Percentiles rank a stretch among this genome's conserved stretches.
Evolutionary conservation across 2,113 vertebrate genomes (phyloP).

Genomic region (Eonycteris spelaea): DNA sequence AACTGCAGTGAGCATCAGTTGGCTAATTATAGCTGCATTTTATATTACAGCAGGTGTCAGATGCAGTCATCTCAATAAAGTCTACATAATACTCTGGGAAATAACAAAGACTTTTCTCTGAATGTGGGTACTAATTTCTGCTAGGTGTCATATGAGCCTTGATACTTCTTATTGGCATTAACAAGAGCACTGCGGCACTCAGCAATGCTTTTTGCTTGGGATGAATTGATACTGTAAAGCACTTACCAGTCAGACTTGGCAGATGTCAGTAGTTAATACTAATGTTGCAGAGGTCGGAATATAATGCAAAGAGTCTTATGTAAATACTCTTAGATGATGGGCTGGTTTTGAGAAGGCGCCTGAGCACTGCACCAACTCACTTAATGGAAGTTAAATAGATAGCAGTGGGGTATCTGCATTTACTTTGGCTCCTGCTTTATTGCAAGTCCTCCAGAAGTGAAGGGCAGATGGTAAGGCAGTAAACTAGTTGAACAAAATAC

Average conservation of each 20-base stretch:
- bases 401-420: conserved; percentile 77
- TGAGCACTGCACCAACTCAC: conserved; percentile 76
- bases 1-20: conserved; percentile 89
- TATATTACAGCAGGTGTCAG: conserved; percentile 91
- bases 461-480: conserved; percentile 76
- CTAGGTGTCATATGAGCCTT: conserved; percentile 87
- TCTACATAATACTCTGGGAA: conserved; percentile 88
- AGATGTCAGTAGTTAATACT: conserved; percentile 89
- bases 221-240: conserved; percentile 88
- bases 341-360: conserved; percentile 78
- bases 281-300: conserved; percentile 83
- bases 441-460: conserved; percentile 75
- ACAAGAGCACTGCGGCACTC: conserved; percentile 85
- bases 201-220: conserved; percentile 87
- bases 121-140: conserved; percentile 89
- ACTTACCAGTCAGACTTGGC: conserved; percentile 87
- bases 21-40: conserved; percentile 91
- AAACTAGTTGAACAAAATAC: conserved; percentile 76
- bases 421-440: conserved; percentile 74
- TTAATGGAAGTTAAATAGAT: conserved; percentile 81
- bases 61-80: conserved; percentile 91
- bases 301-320: conserved; percentile 85
- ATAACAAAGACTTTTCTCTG: conserved; percentile 90
- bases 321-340: conserved; percentile 87
- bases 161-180: conserved; percentile 86